Percentiles rank a stretch among this genome's conserved stretches.
Conservation (phyloP, 2,888 invertebrate genomes). For the Brassicogethes aeneus region DNA sequence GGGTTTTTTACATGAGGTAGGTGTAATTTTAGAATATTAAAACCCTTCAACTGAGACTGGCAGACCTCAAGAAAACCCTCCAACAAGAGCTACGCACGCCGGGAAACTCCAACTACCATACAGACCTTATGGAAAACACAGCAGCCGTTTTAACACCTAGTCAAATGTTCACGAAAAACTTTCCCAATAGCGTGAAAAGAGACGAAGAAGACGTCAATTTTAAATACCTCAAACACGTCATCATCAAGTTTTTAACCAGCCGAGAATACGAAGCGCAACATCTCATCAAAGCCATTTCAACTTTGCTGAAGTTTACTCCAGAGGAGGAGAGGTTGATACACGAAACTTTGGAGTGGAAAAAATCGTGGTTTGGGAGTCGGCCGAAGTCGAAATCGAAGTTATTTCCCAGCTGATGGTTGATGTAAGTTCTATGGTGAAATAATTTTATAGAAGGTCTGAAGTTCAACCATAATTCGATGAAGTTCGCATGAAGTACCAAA, state of each 20-base stretch:
- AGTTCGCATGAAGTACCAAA: no score
- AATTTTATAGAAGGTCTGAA: neutral
- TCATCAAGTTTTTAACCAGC: slow-evolving; percentile 86
- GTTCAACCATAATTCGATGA: no score
- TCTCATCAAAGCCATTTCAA: slow-evolving; percentile 79
- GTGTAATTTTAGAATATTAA: slow-evolving; percentile 69
- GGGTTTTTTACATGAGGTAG: neutral
- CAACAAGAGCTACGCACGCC: slow-evolving; percentile 68
- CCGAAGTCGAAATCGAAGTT: slow-evolving; percentile 50
- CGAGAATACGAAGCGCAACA: slow-evolving; percentile 83
- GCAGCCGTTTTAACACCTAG: slow-evolving; percentile 58
- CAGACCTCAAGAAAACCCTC: slow-evolving; percentile 85
- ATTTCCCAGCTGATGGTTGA: slow-evolving; percentile 51
- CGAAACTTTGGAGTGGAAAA: slow-evolving; percentile 68
- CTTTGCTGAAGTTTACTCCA: slow-evolving; percentile 69
- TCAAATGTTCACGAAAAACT: slow-evolving; percentile 42
- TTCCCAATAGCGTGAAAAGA: slow-evolving; percentile 34
- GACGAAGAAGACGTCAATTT: slow-evolving; percentile 66
- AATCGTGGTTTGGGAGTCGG: slow-evolving; percentile 60
- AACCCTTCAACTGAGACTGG: slow-evolving; percentile 76
- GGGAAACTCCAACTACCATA: slow-evolving; percentile 44
- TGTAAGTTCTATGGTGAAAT: slow-evolving; percentile 20
- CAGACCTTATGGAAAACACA: slow-evolving; percentile 44
- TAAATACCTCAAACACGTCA: slow-evolving; percentile 84
- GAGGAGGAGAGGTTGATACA: slow-evolving; percentile 82